Conservation (phyloP, 1,140 invertebrate species). For the Leptopilina clavipes region DNA sequence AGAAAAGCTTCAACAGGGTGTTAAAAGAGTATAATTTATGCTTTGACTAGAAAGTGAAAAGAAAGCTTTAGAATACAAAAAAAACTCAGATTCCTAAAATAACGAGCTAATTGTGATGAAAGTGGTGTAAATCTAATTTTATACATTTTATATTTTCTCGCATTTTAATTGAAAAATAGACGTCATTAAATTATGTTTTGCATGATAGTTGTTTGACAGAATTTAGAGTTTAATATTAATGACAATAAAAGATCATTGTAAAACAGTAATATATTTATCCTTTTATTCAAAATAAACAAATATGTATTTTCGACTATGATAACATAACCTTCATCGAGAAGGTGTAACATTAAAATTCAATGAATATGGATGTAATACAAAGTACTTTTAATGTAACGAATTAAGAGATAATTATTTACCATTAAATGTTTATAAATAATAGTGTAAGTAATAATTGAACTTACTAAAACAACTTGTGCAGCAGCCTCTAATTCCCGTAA, state of each 20-base stretch:
- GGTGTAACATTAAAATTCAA: not conserved
- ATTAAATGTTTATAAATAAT: not conserved
- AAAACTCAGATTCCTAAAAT: constrained; percentile 31
- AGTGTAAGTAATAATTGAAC: constrained; percentile 47
- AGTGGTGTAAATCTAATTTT: constrained; percentile 28
- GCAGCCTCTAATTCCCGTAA: constrained; percentile 81
- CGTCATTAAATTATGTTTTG: constrained; percentile 22
- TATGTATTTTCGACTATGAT: constrained; percentile 22
- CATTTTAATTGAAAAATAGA: not conserved
- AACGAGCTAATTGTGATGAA: constrained; percentile 29
- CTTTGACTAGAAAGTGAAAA: not conserved
- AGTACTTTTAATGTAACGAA: not conserved
- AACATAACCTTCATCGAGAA: constrained; percentile 32
- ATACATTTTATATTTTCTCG: not conserved
- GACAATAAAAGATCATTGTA: constrained; percentile 39
- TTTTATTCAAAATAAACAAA: constrained; percentile 39
- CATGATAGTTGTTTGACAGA: constrained; percentile 4
- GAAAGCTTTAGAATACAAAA: not conserved
- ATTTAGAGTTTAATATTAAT: not conserved
- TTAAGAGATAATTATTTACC: not conserved
- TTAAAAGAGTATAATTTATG: not conserved
- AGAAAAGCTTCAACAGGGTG: not conserved
- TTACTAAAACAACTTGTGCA: constrained; percentile 82
- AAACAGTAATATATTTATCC: constrained; percentile 37
- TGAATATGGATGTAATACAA: not conserved